Percentiles rank a stretch among this genome's conserved stretches.
Conservation (phyloP, 35 echinoderm and acorn worm genomes). For the Eucidaris tribuloides region DNA sequence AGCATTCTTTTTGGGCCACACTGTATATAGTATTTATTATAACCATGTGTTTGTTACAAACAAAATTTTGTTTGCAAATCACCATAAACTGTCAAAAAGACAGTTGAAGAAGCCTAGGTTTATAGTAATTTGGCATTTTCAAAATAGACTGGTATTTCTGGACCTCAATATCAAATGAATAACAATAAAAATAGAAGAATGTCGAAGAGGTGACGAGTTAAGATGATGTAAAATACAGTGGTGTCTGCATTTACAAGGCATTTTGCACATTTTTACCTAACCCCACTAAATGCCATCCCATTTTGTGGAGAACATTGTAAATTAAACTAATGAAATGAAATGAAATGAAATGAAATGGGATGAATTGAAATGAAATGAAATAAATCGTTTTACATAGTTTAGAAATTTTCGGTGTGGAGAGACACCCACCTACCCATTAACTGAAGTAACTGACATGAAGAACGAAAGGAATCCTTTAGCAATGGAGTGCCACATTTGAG, state of each 20-base stretch:
- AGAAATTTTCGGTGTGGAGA: background rate
- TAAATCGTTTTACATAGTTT: background rate
- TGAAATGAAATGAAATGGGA: background rate
- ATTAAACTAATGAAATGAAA: background rate
- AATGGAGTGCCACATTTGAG: slow-evolving; percentile 68
- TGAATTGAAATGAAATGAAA: background rate
- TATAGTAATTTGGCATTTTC: too few species aligned
- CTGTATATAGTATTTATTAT: too few species aligned
- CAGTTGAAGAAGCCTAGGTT: too few species aligned
- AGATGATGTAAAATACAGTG: too few species aligned
- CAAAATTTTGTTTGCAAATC: too few species aligned
- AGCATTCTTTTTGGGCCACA: too few species aligned
- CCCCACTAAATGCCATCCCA: background rate
- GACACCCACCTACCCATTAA: slow-evolving; percentile 95
- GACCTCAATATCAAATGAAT: too few species aligned
- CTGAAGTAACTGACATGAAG: slow-evolving; percentile 75
- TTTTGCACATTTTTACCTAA: background rate
- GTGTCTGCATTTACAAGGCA: background rate
- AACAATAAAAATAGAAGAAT: too few species aligned
- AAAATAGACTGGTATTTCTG: too few species aligned
- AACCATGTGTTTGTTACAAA: too few species aligned
- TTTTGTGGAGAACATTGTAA: background rate
- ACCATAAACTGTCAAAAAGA: too few species aligned
- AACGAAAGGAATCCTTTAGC: slow-evolving; percentile 56
- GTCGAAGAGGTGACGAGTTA: too few species aligned